These are phyloP conservation scores for Philopotamus ludificatus DNA, from an alignment of 1,140 invertebrate genomes.

Conservation along the genomic window DNA sequence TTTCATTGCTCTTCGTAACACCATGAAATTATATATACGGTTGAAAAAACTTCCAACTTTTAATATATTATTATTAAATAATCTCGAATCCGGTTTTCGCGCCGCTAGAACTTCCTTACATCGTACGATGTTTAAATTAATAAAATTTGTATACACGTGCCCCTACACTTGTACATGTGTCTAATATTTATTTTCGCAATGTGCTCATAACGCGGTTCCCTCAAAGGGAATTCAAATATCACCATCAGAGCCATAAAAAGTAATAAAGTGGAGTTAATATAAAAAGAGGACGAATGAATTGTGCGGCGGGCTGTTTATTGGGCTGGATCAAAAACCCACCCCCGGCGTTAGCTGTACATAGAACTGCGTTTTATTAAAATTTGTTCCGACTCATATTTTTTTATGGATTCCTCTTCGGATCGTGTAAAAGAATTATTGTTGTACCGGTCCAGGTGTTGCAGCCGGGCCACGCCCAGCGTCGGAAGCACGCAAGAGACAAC, in stretches of 20 bases:
- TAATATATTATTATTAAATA: no score
- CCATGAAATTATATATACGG: no score
- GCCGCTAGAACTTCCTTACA: no score
- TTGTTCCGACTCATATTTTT: constrained; percentile 41
- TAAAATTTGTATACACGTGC: no score
- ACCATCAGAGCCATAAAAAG: constrained; percentile 33
- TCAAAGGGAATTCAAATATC: constrained; percentile 36
- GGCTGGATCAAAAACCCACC: constrained; percentile 19
- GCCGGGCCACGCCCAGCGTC: background rate
- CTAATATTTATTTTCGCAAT: constrained; percentile 22
- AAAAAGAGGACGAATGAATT: constrained; percentile 39
- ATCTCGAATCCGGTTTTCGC: no score
- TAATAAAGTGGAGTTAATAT: constrained; percentile 41
- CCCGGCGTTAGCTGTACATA: constrained; percentile 24
- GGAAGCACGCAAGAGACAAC: no score
- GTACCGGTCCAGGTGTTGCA: constrained; percentile 12
- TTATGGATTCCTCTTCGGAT: constrained; percentile 34
- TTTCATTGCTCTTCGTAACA: no score
- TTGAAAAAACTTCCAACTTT: no score
- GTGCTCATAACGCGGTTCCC: constrained; percentile 11
- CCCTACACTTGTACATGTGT: background rate
- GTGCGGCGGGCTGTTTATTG: constrained; percentile 39
- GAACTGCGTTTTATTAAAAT: constrained; percentile 39
- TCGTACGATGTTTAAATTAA: no score
- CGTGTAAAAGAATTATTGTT: constrained; percentile 33